Conservation (phyloP, 2,888 invertebrate species). For the Xiphydria camelus region DNA sequence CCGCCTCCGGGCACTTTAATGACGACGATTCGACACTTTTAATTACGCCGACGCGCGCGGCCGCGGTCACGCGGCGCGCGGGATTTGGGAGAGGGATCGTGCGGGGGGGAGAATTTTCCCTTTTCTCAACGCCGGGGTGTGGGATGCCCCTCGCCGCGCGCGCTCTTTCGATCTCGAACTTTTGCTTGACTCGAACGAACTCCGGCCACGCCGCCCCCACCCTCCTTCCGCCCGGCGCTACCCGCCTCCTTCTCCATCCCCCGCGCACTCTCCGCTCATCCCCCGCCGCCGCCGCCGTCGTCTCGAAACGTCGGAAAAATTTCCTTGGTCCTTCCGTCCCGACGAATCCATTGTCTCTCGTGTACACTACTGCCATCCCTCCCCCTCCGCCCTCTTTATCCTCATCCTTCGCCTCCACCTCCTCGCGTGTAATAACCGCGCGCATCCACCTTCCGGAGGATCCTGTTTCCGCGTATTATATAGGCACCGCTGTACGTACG, state of each 20-base stretch:
- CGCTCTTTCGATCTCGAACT: constrained; percentile 32
- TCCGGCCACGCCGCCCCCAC: constrained; percentile 20
- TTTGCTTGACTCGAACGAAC: constrained; percentile 12
- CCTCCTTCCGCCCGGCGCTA: constrained; percentile 16
- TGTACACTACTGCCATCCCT: constrained; percentile 9
- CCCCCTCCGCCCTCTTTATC: constrained; percentile 14
- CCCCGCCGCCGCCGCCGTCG: constrained; percentile 6
- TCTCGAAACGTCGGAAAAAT: constrained; percentile 37
- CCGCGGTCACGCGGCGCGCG: no score
- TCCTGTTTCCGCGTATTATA: constrained; percentile 13
- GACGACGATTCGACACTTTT: constrained; percentile 46
- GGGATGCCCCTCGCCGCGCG: no score
- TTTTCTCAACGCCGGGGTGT: no score
- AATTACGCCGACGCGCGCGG: no score
- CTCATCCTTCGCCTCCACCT: constrained; percentile 14
- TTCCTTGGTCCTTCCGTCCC: constrained; percentile 33
- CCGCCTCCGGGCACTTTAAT: no score
- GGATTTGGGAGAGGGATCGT: no score
- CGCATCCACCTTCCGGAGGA: neutral
- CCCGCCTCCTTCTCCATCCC: constrained; percentile 3
- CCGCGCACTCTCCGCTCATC: constrained; percentile 23
- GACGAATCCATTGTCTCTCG: constrained; percentile 38
- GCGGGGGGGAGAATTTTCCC: no score
- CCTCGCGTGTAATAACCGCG: neutral
- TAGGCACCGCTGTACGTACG: no score